phyloP scores from a whole-genome alignment of 2,888 invertebrate species.

The Nezara viridula region DNA sequence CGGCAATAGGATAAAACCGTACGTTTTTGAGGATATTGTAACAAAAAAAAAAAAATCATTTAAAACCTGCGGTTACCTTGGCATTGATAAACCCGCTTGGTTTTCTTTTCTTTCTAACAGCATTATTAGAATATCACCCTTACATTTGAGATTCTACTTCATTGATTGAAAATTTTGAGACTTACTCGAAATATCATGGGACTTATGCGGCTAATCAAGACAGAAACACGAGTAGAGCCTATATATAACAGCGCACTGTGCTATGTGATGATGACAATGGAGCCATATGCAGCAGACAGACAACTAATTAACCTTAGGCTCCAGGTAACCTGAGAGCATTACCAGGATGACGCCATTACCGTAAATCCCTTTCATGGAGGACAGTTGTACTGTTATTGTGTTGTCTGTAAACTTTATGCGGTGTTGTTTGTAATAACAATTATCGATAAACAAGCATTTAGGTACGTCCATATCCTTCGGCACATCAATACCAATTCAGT shows the following conservation, averaged over 20 bases:
- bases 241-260: neutral
- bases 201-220: neutral
- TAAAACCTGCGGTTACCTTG: no score
- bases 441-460: neutral
- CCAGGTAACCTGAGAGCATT: neutral
- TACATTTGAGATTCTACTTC: no score
- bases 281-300: constrained; percentile 18
- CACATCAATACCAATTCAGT: no score
- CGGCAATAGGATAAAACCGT: no score
- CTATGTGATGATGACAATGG: constrained; percentile 12
- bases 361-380: constrained; percentile 12
- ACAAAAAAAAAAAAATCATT: no score
- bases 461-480: no score
- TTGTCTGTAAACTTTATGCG: neutral
- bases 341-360: neutral
- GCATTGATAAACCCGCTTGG: no score
- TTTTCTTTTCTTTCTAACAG: no score
- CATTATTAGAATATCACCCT: no score
- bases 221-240: neutral
- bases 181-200: neutral
- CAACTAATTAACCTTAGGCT: constrained; percentile 43
- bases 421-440: neutral
- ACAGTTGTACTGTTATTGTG: neutral
- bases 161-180: neutral
- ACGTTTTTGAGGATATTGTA: no score